These are phyloP conservation scores for Galagoides demidoff DNA, from an alignment of 2,797 vertebrate genomes.

Conservation along the genomic window DNA sequence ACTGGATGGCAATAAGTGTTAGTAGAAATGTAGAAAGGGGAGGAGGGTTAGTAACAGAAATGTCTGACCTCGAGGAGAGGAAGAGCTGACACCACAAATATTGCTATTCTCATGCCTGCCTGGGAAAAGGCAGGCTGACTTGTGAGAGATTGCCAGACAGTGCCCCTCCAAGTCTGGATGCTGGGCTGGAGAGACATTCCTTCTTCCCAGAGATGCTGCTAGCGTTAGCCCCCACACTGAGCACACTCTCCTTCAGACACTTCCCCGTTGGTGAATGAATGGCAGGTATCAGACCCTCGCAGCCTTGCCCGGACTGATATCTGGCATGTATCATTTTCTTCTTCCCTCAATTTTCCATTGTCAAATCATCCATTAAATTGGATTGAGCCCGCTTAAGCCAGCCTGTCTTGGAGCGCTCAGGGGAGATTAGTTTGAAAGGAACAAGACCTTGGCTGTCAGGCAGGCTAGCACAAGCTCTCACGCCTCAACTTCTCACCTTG, in stretches of 20 bases:
- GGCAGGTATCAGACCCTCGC: slow-evolving; percentile 40
- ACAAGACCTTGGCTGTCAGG: slow-evolving; percentile 62
- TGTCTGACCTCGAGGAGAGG: background rate
- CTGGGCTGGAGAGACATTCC: background rate
- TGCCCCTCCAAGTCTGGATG: background rate
- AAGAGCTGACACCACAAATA: background rate
- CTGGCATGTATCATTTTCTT: slow-evolving; percentile 77
- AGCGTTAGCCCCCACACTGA: background rate
- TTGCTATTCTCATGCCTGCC: no score
- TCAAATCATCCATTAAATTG: slow-evolving; percentile 80
- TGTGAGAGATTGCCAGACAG: background rate
- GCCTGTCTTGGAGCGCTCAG: slow-evolving; percentile 53
- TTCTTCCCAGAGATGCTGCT: slow-evolving; percentile 12
- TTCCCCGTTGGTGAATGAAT: slow-evolving; percentile 38
- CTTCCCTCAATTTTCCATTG: slow-evolving; percentile 75
- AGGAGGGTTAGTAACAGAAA: background rate
- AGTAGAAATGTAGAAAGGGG: background rate
- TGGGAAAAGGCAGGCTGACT: background rate
- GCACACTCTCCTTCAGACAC: slow-evolving; percentile 26
- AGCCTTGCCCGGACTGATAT: slow-evolving; percentile 63
- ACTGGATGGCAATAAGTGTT: background rate
- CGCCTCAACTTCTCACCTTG: slow-evolving; percentile 28
- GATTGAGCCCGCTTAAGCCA: slow-evolving; percentile 66
- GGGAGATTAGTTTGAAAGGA: slow-evolving; percentile 74
- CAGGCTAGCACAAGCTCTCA: slow-evolving; percentile 49